phyloP scores from a whole-genome alignment of 2,888 invertebrate genomes.

The Xylocampa areola region DNA sequence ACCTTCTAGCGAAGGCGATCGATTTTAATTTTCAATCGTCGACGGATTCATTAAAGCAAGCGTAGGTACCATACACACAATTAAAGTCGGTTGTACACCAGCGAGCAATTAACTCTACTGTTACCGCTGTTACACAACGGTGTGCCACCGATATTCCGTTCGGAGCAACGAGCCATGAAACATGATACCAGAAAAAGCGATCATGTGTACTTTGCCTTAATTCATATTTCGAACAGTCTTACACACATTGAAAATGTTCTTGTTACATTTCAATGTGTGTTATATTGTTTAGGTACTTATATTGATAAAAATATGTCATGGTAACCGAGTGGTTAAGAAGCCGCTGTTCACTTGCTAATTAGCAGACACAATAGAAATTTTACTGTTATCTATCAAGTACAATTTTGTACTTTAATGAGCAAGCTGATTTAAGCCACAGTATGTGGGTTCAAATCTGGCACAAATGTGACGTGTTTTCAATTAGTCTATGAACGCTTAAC shows the following conservation, averaged over 20 bases:
- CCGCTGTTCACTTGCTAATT: too few species aligned
- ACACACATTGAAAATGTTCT: constrained; percentile 12
- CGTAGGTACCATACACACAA: constrained; percentile 48
- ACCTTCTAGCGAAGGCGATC: constrained; percentile 23
- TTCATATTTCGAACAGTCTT: constrained; percentile 23
- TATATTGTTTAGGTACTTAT: too few species aligned
- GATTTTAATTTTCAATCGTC: constrained; percentile 40
- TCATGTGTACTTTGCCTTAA: constrained; percentile 44
- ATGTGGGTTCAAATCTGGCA: too few species aligned
- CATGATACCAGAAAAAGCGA: constrained; percentile 58
- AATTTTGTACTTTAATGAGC: too few species aligned
- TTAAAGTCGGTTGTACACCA: constrained; percentile 50
- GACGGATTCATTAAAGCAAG: constrained; percentile 39
- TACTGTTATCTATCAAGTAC: too few species aligned
- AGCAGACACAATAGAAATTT: too few species aligned
- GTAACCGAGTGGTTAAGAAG: too few species aligned
- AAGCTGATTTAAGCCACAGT: too few species aligned
- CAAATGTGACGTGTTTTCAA: too few species aligned
- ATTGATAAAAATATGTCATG: too few species aligned
- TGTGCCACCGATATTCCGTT: constrained; percentile 69
- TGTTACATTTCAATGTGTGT: too few species aligned
- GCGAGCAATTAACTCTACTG: constrained; percentile 57
- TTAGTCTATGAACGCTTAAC: too few species aligned
- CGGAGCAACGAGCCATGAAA: constrained; percentile 65
- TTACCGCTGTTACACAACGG: constrained; percentile 73